Base-by-base conservation (phyloP, 2,888 invertebrate genomes). In the Chrysomela aeneicollis region DNA sequence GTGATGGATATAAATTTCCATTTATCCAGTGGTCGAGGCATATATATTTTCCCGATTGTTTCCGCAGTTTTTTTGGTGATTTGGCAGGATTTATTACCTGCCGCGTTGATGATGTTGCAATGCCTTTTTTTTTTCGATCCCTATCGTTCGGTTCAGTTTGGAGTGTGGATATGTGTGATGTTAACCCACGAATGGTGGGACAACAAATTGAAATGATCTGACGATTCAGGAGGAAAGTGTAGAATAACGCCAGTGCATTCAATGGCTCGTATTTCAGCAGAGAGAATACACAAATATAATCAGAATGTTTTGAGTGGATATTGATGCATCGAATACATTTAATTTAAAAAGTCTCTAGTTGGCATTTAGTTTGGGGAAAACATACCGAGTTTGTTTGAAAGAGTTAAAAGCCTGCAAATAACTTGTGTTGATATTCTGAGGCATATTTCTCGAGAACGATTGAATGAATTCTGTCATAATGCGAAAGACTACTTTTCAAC, bases 131-230 rank as follows among this genome's bases (percentile, higher is more conserved):
- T 54, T 55, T 42, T 10, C 55, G 55, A 55, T 55, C 22, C 4
- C 37, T 55, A 17, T 19, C 53, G 30, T 32, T 52, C 26, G 30
- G 2, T 35, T 12, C 5, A 10, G 35, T 35, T 26, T 6, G 35
- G 12, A 35, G 35, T 35, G 10, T 2, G 42, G 22, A 51, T 26
- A 19, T 15, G 53, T 19, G 53, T 35, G 53, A 54, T 54, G 19
- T 32, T 35, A 37, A 18, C 18, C 10, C 35, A 19, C 18, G 21
- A 18, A 21, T 42, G 17, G 55, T 9, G 12, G 42, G 55, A 55
- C 55, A 55, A 55, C 37, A 54, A 55, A 55, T 55, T 55, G 37
- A 55, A 55, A 55, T 55, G 6, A 55, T 55, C 55, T 15, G 55
- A 42, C 42, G 19, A 42, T 55, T 22, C 42, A 26, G 51, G 17